Base-by-base conservation (phyloP, 2,113 vertebrate species). In the Larimichthys polyactis region DNA sequence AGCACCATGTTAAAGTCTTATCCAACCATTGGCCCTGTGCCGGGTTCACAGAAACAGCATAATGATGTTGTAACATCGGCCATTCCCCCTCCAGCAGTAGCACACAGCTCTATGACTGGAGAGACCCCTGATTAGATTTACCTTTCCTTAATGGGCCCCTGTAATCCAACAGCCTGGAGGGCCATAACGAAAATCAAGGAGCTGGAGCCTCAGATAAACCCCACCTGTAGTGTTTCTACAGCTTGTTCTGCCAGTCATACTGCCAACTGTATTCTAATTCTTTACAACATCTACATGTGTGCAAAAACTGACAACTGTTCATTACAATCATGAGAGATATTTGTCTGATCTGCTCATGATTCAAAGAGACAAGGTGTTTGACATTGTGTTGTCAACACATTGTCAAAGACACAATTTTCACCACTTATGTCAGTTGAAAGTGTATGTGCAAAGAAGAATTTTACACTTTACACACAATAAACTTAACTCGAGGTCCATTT, bases 111-210 rank as follows among this genome's bases (percentile, higher is more conserved):
- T 87, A 88, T 87, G 81, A 79, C 81, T 90, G 66, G 81, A 86
- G 70, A 84, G 91, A 91, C 71, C 81, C 71, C 67, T 91, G 92
- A 96, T 95, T 93, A 90, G 87, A 95, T 96, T 95, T 94, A 92
- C 93, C 92, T 92, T 92, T 87, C 57, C 88, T 81, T 94, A 94
- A 95, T 94, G 92, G 91, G 87, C 78, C 90, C 80, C 72, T 92
- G 93, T 91, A 90, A 86, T 79, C 79, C 83, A 84, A 59, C 71
- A 65, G 93, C 93, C 92, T 62, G 75, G 71, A 89, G 92, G 87
- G 78, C 44, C 68, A 58, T 62, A 82, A 85, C 79, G 11, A 72
- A 76, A 81, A 74, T 71, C 80, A 73, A 85, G 78, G 73, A 82
- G 36, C 65, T 75, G 71, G 58, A 78, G 75, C 52, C 59, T 78